Percentiles rank a stretch among this genome's conserved stretches.
Conservation (phyloP, 2,888 invertebrate species). For the Catonia carolina region DNA sequence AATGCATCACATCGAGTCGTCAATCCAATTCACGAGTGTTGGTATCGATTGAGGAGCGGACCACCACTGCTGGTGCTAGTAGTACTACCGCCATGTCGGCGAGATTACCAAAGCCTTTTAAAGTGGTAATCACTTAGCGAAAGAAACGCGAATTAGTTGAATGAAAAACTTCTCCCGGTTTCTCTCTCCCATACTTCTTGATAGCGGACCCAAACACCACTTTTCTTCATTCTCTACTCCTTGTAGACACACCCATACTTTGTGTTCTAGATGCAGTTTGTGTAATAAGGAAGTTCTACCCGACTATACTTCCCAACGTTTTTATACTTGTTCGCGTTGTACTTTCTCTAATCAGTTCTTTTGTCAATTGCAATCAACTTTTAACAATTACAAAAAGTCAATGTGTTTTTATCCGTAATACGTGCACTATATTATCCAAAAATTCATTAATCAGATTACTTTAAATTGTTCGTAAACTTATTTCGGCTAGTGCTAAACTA, state of each 20-base stretch:
- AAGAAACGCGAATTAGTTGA: conserved; percentile 27
- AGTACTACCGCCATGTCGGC: background rate
- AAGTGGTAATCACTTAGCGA: conserved; percentile 28
- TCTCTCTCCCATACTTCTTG: background rate
- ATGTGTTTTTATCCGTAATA: background rate
- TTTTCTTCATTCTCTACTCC: too few relatives aligned
- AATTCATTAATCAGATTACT: too few relatives aligned
- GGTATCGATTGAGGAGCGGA: conserved; percentile 15
- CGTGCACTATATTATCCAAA: too few relatives aligned
- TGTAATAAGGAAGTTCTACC: too few relatives aligned
- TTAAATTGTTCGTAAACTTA: too few relatives aligned
- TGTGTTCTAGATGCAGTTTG: too few relatives aligned
- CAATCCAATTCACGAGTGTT: conserved; percentile 10
- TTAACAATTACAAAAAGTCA: background rate
- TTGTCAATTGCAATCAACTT: background rate
- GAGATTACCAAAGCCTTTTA: conserved; percentile 26
- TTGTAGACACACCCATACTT: too few relatives aligned
- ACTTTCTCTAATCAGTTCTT: background rate
- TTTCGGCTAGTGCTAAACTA: too few relatives aligned
- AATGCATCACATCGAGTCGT: conserved; percentile 20
- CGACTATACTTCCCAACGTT: too few relatives aligned
- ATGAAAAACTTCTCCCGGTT: conserved; percentile 25
- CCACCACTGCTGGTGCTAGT: background rate
- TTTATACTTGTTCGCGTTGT: background rate
- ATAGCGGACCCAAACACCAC: background rate